Base-by-base conservation (phyloP, 2,888 invertebrate genomes). In the Sympetrum striolatum region DNA sequence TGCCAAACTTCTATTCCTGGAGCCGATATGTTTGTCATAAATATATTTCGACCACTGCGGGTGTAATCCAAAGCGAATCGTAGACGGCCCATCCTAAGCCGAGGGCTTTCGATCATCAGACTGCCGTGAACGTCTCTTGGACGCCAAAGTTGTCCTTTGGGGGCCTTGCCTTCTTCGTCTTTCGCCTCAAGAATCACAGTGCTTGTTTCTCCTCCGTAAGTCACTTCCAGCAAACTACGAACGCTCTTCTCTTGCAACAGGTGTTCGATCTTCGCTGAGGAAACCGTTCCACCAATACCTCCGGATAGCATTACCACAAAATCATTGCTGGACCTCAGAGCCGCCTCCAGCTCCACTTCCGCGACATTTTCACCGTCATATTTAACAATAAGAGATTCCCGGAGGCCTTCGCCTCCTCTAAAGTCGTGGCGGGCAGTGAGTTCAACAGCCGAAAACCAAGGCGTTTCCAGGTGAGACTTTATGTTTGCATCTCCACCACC, bases 381-480 rank as follows among this genome's bases (percentile, higher is more conserved):
- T 60, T 86, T 86, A 12, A 86, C n/a, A 22, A 60, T 25, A 35
- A 86, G 37, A 10, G 58, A 15, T 12, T 86, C 86, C 12, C 86
- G 22, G n/a, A 86, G 86, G 0, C 60, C 86, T 35, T 86, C 86
- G 1, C 86, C 60, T 53, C 60, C 60, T 5, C 37, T 31, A n/a
- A 60, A 60, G 37, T 86, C 60, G 37, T 86, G 86, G 18, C 86
- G 58, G 12, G 60, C 58, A 10, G 86, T 60, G 18, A 60, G 35
- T 60, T 86, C 86, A 35, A 64, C 39, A 12, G 86, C 86, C 10
- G 86, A 86, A 18, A 86, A 86, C 86, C 86, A 86, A 86, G 86
- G 86, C 0, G 86, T 39, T n/a, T 86, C 86, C 22, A 86, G n/a
- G 15, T 60, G 37, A 18, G 37, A 58, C n/a, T 86, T 37, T 8